Base-by-base conservation (phyloP, 1,140 invertebrate genomes). In the Ostrea edulis region DNA sequence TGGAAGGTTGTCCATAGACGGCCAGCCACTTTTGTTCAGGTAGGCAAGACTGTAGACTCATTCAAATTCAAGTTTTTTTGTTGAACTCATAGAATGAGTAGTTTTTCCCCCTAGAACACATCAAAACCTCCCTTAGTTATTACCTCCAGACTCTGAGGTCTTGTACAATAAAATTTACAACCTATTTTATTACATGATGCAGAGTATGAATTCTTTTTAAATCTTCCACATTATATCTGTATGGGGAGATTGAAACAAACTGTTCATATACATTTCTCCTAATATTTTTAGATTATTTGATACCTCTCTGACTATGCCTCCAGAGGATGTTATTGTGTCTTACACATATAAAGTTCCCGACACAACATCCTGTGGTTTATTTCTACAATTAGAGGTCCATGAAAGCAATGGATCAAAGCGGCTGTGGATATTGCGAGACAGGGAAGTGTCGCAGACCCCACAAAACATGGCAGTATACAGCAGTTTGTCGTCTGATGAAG, bases 1-100 rank as follows among this genome's bases (percentile, higher is more conserved):
- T 20, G 89, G 84, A 68, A 51, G 86, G 22, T 71, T 89, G 20
- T 84, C 89, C 29, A 12, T 11, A 9, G 84, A 65, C 58, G 84
- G 81, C 1, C 65, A 55, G 17, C 89, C 89, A 71, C 44, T 86
- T 3, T 35, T 89, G 25, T 89, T 87, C 8, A 89, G 62, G 89
- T 87, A 86, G 68, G 14, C 14, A 22, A 52, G 14, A 25, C 12
- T 77, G 9, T 9, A 35, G 3, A 77, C 8, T 11, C 14, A 77
- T 35, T 29, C 29, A n/a, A 20, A 62, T n/a, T 62, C 58, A 62
- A 14, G 0, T 20, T 20, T 20, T n/a, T 20, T 17, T 62, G 14
- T n/a, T 14, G 5, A 62, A 20, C 58, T 62, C 17, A 62, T 17
- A 14, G n/a, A 62, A 0, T 11, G 35, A 44, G 1, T 44, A 44